A percentile compares a stretch with the other conserved stretches of the same genome.
phyloP scores from a whole-genome alignment of 2,888 invertebrate species.

The Rhodophaea formosa region DNA sequence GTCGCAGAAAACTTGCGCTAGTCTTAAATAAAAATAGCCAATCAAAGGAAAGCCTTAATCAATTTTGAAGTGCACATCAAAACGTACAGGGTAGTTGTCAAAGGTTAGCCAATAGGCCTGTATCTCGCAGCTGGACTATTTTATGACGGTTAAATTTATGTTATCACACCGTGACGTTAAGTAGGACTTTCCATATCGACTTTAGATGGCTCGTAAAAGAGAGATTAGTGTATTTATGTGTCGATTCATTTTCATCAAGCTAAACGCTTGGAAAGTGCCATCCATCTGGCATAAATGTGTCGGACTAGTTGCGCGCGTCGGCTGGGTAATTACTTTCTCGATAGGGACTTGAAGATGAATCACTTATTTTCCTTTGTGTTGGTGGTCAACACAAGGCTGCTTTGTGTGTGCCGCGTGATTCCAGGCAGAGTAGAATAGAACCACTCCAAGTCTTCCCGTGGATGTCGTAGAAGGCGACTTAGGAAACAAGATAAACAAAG shows the following conservation, averaged over 20 bases:
- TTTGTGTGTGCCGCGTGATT: too few relatives aligned
- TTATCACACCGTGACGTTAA: background rate
- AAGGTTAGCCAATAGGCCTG: too few relatives aligned
- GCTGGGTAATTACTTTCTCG: background rate
- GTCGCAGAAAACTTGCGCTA: too few relatives aligned
- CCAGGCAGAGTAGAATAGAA: too few relatives aligned
- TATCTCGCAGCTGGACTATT: background rate
- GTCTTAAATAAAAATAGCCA: too few relatives aligned
- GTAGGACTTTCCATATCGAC: background rate
- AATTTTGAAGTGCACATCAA: too few relatives aligned
- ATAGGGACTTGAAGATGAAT: background rate
- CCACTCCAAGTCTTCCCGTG: too few relatives aligned
- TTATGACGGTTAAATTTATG: background rate
- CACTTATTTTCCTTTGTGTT: background rate
- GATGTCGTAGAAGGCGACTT: too few relatives aligned
- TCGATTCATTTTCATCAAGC: slow-evolving; percentile 3
- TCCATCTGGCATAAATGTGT: background rate
- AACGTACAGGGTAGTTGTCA: too few relatives aligned
- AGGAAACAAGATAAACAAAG: too few relatives aligned
- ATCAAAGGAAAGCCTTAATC: too few relatives aligned
- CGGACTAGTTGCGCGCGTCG: slow-evolving; percentile 1
- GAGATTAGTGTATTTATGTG: slow-evolving; percentile 12
- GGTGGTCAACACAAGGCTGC: too few relatives aligned
- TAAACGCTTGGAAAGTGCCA: slow-evolving; percentile 4
- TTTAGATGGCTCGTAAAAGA: slow-evolving; percentile 14